Evolutionary conservation across 2,888 invertebrate species (phyloP).

Genomic region (Alsophila aescularia): DNA sequence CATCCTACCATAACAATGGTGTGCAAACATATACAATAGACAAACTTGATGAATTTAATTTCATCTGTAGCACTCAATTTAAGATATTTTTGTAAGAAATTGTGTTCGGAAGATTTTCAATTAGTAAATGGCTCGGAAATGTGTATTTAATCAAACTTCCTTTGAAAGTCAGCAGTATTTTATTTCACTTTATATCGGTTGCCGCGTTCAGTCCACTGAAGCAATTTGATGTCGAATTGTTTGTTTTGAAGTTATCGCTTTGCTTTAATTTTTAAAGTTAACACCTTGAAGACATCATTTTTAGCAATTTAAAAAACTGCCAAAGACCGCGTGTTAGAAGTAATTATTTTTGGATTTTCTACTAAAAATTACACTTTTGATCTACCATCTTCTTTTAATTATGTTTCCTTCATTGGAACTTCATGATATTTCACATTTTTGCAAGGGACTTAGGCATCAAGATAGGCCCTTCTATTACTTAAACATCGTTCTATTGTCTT

Average conservation of each 20-base stretch:
- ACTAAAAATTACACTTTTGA: too few relatives aligned
- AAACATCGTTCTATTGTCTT: background rate
- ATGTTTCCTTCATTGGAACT: too few relatives aligned
- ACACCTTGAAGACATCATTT: too few relatives aligned
- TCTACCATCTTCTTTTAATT: too few relatives aligned
- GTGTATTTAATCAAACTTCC: conserved; percentile 48
- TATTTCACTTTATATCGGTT: conserved; percentile 43
- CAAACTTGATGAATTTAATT: conserved; percentile 15
- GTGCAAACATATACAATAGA: background rate
- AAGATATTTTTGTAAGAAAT: conserved; percentile 23
- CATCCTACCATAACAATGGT: too few relatives aligned
- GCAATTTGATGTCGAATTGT: conserved; percentile 17
- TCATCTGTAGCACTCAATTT: conserved; percentile 21
- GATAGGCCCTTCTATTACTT: background rate
- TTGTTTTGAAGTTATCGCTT: conserved; percentile 4
- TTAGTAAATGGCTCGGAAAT: conserved; percentile 52
- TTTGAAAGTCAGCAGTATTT: conserved; percentile 36
- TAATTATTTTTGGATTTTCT: too few relatives aligned
- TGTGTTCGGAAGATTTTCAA: conserved; percentile 44
- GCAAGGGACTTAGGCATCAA: too few relatives aligned
- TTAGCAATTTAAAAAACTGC: too few relatives aligned
- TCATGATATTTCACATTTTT: too few relatives aligned
- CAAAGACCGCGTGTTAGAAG: too few relatives aligned
- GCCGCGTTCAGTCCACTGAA: background rate
- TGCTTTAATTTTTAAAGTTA: background rate